Conservation (phyloP, 1,140 invertebrate genomes). For the Magallana ariakensis region DNA sequence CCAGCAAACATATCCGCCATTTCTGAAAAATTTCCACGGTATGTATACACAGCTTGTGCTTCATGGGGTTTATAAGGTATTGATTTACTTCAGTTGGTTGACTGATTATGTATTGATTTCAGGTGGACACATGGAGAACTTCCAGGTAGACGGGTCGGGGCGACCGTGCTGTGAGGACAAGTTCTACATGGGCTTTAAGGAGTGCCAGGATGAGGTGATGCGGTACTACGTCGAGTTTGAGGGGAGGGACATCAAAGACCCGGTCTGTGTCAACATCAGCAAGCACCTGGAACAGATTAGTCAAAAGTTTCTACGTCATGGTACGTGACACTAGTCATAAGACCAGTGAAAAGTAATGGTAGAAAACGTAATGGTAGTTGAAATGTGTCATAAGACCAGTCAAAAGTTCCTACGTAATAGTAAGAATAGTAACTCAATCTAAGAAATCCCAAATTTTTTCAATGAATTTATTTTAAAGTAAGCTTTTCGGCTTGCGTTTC, state of each 20-base stretch:
- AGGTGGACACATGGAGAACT: constrained; percentile 34
- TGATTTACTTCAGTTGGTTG: neutral
- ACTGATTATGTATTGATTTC: neutral
- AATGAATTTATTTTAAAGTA: too few relatives aligned
- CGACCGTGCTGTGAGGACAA: constrained; percentile 79
- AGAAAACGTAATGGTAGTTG: too few relatives aligned
- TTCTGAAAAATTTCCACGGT: constrained; percentile 61
- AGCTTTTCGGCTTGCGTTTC: too few relatives aligned
- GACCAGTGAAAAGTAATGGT: too few relatives aligned
- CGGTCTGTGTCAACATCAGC: constrained; percentile 89
- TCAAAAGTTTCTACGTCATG: constrained; percentile 62
- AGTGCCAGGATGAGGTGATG: constrained; percentile 93
- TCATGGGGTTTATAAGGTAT: neutral
- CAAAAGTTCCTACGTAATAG: constrained; percentile 62
- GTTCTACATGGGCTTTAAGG: constrained; percentile 89
- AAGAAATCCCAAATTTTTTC: too few relatives aligned
- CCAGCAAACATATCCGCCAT: constrained; percentile 87
- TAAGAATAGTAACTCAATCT: too few relatives aligned
- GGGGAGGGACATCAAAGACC: constrained; percentile 88
- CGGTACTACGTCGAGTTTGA: constrained; percentile 93
- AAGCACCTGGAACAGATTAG: constrained; percentile 90
- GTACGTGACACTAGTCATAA: neutral
- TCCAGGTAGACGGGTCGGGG: constrained; percentile 36
- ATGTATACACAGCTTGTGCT: neutral
- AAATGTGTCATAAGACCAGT: too few relatives aligned